Evolutionary conservation across 2,797 vertebrate genomes (phyloP).

Genomic region (Sebastes vulpes): DNA sequence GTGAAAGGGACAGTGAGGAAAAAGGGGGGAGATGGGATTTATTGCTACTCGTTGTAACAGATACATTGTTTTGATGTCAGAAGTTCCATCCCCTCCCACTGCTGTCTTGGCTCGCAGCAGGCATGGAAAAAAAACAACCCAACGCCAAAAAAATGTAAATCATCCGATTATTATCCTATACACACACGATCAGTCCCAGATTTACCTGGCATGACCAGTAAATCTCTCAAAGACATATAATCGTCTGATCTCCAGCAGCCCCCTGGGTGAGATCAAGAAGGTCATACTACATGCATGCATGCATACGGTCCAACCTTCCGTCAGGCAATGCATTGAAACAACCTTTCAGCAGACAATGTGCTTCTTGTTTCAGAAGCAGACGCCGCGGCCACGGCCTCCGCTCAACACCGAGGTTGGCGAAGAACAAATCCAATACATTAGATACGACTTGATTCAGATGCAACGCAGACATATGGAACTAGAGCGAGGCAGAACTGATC

Average conservation of each 20-base stretch:
- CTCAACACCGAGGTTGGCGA: slow-evolving; percentile 16
- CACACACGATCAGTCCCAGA: slow-evolving; percentile 41
- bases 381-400: background rate
- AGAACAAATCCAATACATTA: slow-evolving; percentile 35
- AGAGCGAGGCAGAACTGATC: slow-evolving; percentile 29
- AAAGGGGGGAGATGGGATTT: slow-evolving; percentile 33
- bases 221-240: slow-evolving; percentile 30
- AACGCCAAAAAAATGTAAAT: slow-evolving; percentile 43
- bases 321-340: slow-evolving; percentile 1
- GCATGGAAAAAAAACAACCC: slow-evolving; percentile 14
- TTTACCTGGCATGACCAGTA: slow-evolving; percentile 55
- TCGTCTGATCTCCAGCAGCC: slow-evolving; percentile 46
- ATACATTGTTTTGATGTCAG: slow-evolving; percentile 64
- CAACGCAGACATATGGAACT: slow-evolving; percentile 37
- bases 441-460: slow-evolving; percentile 53
- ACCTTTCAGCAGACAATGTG: slow-evolving; percentile 32
- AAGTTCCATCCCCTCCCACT: slow-evolving; percentile 40
- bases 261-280: slow-evolving; percentile 42
- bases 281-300: slow-evolving; percentile 12
- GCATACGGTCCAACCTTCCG: slow-evolving; percentile 2
- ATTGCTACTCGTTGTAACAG: slow-evolving; percentile 34
- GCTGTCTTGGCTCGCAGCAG: slow-evolving; percentile 29
- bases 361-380: slow-evolving; percentile 35
- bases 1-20: slow-evolving; percentile 3
- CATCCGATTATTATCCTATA: slow-evolving; percentile 40